Conservation (phyloP, 1,140 invertebrate species). For the Artemia franciscana region DNA sequence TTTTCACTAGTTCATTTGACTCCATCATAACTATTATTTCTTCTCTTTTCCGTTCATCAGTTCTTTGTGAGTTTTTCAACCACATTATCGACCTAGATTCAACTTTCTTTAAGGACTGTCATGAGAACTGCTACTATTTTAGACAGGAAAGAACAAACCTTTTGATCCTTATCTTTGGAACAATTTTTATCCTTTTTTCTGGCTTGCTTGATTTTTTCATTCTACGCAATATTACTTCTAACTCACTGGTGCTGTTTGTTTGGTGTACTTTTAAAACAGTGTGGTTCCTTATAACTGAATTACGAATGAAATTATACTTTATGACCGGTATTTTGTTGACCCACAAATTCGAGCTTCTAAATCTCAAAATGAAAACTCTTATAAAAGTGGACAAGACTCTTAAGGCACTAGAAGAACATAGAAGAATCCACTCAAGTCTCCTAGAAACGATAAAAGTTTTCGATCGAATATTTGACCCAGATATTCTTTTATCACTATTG, state of each 20-base stretch:
- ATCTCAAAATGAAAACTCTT: not conserved
- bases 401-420: not conserved
- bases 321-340: not conserved
- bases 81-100: too few relatives aligned
- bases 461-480: not conserved
- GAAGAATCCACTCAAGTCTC: not conserved
- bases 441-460: not conserved
- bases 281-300: not conserved
- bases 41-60: too few relatives aligned
- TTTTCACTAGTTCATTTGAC: too few relatives aligned
- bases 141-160: too few relatives aligned
- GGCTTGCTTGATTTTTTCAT: not conserved
- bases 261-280: not conserved
- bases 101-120: too few relatives aligned
- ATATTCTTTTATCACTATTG: not conserved
- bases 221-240: not conserved
- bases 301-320: not conserved
- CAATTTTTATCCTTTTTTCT: not conserved
- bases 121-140: too few relatives aligned
- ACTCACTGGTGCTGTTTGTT: not conserved
- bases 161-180: too few relatives aligned
- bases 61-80: too few relatives aligned
- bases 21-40: too few relatives aligned
- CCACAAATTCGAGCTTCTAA: not conserved
- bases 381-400: not conserved